Conservation (phyloP, 2,888 invertebrate species). For the Diarsia brunnea region DNA sequence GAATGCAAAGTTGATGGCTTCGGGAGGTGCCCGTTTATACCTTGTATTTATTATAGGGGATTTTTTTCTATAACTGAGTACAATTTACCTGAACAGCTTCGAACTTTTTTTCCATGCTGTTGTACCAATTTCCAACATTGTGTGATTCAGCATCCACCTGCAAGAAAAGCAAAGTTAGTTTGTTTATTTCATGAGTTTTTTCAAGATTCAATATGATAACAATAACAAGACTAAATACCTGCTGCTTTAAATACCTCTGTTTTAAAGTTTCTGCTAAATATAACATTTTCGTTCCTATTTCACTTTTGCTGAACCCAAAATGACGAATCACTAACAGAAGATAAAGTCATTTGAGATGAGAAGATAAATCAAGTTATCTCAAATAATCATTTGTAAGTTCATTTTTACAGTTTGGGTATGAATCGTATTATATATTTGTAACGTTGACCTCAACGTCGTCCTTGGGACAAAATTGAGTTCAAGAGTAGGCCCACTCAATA, state of each 20-base stretch:
- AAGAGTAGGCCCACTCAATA: too few relatives aligned
- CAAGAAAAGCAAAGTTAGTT: slow-evolving; percentile 21
- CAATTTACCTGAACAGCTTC: slow-evolving; percentile 42
- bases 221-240: too few relatives aligned
- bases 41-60: not conserved
- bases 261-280: not conserved
- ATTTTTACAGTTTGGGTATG: too few relatives aligned
- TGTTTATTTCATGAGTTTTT: not conserved
- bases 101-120: slow-evolving; percentile 56
- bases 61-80: not conserved
- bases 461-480: too few relatives aligned
- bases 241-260: too few relatives aligned
- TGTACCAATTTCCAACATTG: slow-evolving; percentile 55
- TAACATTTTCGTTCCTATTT: not conserved
- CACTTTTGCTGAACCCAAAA: not conserved
- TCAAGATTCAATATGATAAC: not conserved
- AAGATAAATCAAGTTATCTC: too few relatives aligned
- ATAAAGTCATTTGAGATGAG: too few relatives aligned
- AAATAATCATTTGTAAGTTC: too few relatives aligned
- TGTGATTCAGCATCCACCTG: slow-evolving; percentile 62
- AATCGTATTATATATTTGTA: too few relatives aligned
- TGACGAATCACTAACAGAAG: not conserved
- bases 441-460: too few relatives aligned
- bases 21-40: too few relatives aligned
- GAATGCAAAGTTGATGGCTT: too few relatives aligned